A percentile compares a stretch with the other conserved stretches of the same genome.
Evolutionary conservation across 2,888 invertebrate species (phyloP).

Genomic region (Cylindroiulus punctatus): DNA sequence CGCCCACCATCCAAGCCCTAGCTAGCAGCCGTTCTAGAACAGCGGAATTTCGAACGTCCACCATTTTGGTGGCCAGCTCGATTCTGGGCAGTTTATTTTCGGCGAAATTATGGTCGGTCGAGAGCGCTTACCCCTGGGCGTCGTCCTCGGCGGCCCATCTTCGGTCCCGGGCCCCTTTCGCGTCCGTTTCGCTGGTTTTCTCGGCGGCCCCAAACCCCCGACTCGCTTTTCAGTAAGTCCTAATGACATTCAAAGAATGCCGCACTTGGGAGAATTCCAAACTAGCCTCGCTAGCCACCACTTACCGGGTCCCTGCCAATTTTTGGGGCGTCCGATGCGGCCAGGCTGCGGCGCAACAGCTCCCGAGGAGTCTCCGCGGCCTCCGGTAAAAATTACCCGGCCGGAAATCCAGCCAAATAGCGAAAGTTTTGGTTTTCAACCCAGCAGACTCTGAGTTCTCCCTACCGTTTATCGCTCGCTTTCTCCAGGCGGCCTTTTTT

Average conservation of each 20-base stretch:
- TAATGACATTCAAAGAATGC: slow-evolving; percentile 48
- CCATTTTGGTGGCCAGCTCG: neutral
- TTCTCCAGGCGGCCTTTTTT: slow-evolving; percentile 39
- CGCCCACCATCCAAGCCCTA: too few species aligned
- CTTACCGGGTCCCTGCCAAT: neutral
- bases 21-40: neutral
- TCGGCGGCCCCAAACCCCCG: neutral
- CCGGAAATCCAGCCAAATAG: neutral
- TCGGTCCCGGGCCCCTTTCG: neutral
- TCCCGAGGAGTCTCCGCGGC: too few species aligned
- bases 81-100: too few species aligned
- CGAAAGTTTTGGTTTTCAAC: neutral
- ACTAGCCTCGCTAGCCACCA: neutral
- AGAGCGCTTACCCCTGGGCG: neutral
- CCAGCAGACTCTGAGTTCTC: neutral
- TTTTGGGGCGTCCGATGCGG: too few species aligned
- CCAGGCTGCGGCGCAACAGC: too few species aligned
- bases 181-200: neutral
- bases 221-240: neutral
- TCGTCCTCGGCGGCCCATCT: neutral
- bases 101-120: too few species aligned
- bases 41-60: neutral
- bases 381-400: neutral
- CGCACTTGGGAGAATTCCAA: neutral
- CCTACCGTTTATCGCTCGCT: neutral